Conservation (phyloP, 1,140 invertebrate species). For the Saccostrea echinata region DNA sequence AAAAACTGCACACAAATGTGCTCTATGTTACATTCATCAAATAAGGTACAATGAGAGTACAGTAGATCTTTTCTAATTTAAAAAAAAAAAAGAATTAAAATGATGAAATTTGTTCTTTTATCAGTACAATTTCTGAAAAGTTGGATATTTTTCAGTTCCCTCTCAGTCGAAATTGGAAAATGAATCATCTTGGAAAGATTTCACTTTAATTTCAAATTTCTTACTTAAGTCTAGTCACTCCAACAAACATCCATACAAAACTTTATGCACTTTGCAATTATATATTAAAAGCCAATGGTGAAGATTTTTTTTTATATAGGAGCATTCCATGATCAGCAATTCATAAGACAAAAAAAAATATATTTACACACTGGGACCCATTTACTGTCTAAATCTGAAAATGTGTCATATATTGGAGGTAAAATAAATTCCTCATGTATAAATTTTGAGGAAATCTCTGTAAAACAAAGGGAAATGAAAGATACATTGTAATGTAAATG, state of each 20-base stretch:
- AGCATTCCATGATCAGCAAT: not conserved
- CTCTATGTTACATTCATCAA: too few relatives aligned
- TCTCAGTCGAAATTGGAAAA: too few relatives aligned
- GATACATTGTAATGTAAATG: not conserved
- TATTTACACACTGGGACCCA: conserved; percentile 30
- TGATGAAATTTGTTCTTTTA: too few relatives aligned
- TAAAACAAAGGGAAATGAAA: not conserved
- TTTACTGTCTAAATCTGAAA: conserved; percentile 31
- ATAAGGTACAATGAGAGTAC: too few relatives aligned
- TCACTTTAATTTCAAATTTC: too few relatives aligned
- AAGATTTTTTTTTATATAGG: not conserved
- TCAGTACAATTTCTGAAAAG: too few relatives aligned
- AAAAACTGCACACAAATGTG: too few relatives aligned
- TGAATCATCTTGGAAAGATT: too few relatives aligned
- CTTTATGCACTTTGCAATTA: not conserved
- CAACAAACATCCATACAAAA: not conserved
- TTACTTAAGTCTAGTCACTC: too few relatives aligned
- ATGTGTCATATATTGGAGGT: not conserved
- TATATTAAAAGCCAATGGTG: not conserved
- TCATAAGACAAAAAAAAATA: not conserved
- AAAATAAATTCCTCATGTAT: not conserved
- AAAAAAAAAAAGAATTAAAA: too few relatives aligned
- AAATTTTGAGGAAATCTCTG: not conserved
- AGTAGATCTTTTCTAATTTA: too few relatives aligned
- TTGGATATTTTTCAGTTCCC: too few relatives aligned